Percentiles rank a stretch among this genome's conserved stretches.
phyloP scores from a whole-genome alignment of 2,888 invertebrate genomes.

The Netelia fuscicornis region DNA sequence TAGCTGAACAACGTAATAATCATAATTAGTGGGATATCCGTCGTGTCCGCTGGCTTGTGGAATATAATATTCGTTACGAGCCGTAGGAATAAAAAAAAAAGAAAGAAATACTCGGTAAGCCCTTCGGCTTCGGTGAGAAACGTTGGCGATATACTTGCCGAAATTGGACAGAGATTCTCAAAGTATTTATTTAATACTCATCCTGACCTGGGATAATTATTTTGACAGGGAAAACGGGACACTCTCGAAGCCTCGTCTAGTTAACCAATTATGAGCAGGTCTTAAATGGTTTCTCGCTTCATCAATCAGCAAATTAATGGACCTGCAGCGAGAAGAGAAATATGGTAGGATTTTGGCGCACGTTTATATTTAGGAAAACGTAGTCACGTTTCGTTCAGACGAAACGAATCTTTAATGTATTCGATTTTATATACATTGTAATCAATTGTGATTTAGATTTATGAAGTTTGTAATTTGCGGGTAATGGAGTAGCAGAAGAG shows the following conservation, averaged over 20 bases:
- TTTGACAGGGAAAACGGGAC: background rate
- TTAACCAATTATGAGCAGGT: background rate
- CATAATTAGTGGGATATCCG: conserved; percentile 14
- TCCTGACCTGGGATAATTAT: background rate
- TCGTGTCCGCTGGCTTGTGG: background rate
- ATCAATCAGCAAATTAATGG: conserved; percentile 3
- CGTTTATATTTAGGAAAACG: background rate
- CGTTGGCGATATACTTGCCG: background rate
- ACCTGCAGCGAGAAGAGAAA: background rate
- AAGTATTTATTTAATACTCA: background rate
- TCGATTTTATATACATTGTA: background rate
- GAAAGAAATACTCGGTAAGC: too few relatives aligned
- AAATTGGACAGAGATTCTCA: background rate
- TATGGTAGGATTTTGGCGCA: background rate
- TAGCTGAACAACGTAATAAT: conserved; percentile 31
- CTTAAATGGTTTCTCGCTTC: background rate
- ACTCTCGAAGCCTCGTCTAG: background rate
- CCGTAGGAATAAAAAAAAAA: too few relatives aligned
- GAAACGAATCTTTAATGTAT: background rate
- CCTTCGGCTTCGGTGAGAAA: background rate
- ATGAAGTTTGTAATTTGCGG: too few relatives aligned
- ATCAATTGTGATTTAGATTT: too few relatives aligned
- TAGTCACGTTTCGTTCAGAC: background rate
- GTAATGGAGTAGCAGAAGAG: too few relatives aligned
- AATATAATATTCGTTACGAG: background rate